Conservation (phyloP, 92 coral and sea anemone species). For the Epizoanthus rinbou region DNA sequence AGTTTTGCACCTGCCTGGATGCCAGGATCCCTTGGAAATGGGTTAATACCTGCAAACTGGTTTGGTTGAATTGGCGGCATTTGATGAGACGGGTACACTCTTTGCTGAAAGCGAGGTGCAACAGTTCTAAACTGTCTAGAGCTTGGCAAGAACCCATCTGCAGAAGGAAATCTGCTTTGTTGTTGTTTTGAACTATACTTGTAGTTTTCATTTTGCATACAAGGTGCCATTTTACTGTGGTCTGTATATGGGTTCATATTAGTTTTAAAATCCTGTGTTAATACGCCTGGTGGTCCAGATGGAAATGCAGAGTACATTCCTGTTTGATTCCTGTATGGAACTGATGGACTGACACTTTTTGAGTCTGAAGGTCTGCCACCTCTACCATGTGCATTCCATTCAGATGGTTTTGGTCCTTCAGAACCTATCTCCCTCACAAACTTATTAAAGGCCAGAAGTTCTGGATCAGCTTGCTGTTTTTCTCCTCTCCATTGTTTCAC, state of each 20-base stretch:
- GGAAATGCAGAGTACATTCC: neutral
- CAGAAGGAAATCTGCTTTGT: neutral
- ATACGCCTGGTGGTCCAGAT: neutral
- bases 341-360: neutral
- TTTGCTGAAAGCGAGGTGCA: conserved; percentile 21
- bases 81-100: neutral
- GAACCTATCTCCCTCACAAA: conserved; percentile 15
- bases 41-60: neutral
- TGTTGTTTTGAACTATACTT: neutral
- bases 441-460: conserved; percentile 3
- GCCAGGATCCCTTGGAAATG: neutral
- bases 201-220: neutral
- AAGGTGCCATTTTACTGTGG: conserved; percentile 11
- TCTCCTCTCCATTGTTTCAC: neutral
- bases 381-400: neutral
- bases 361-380: neutral
- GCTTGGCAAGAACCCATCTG: neutral
- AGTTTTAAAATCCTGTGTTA: conserved; percentile 14
- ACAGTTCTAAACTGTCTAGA: neutral
- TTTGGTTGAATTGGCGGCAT: neutral
- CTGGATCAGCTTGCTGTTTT: neutral
- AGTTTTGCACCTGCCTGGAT: neutral
- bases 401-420: conserved; percentile 3
- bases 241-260: conserved; percentile 22
- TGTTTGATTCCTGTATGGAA: neutral